Percentiles rank a stretch among this genome's conserved stretches.
Evolutionary conservation across 2,888 invertebrate species (phyloP).

Genomic region (Protonemura montana): DNA sequence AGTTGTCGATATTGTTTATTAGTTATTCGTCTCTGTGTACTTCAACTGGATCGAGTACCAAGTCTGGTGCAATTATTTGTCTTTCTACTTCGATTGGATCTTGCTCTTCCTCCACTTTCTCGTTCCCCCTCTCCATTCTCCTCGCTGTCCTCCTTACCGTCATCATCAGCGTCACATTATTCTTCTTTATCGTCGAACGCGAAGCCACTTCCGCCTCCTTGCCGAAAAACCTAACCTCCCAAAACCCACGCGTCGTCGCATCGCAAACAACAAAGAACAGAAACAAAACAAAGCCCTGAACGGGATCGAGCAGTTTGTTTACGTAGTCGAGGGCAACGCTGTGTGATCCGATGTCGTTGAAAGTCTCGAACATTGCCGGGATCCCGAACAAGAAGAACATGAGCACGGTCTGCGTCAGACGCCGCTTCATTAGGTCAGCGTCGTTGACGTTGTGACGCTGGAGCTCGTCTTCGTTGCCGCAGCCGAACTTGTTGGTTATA

Average conservation of each 20-base stretch:
- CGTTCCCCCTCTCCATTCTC: too few relatives aligned
- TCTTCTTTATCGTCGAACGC: too few relatives aligned
- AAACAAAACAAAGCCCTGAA: background rate
- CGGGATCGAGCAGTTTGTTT: background rate
- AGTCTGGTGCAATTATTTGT: too few relatives aligned
- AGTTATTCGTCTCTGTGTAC: too few relatives aligned
- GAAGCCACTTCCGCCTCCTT: too few relatives aligned
- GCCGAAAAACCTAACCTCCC: background rate
- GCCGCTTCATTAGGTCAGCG: background rate
- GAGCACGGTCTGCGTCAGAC: background rate
- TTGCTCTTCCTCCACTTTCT: too few relatives aligned
- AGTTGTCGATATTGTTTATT: too few relatives aligned
- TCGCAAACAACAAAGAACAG: background rate
- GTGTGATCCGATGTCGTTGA: background rate
- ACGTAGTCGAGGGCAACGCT: background rate
- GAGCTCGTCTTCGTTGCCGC: background rate
- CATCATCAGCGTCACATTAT: too few relatives aligned
- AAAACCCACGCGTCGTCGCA: background rate
- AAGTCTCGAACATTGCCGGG: background rate
- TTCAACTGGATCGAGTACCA: too few relatives aligned
- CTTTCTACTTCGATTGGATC: too few relatives aligned
- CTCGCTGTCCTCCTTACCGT: too few relatives aligned
- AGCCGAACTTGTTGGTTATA: background rate
- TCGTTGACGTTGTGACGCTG: background rate
- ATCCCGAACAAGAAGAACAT: background rate